Conservation (phyloP, 2,797 vertebrate genomes). For the Neosalanx taihuensis region DNA sequence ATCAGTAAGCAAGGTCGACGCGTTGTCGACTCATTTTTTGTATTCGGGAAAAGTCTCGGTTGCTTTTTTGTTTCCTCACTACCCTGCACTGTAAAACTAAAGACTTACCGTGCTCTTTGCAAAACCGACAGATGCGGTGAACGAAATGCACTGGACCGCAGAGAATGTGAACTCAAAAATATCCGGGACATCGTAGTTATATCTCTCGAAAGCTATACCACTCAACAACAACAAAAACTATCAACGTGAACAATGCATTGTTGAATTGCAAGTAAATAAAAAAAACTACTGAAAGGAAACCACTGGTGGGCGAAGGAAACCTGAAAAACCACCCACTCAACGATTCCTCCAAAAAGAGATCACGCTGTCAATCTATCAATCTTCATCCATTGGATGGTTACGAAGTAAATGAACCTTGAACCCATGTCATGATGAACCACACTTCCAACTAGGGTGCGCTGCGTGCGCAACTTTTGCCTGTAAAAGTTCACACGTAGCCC, state of each 20-base stretch:
- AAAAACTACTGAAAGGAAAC: no score
- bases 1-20: no score
- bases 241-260: neutral
- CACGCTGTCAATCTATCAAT: neutral
- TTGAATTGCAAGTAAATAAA: neutral
- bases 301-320: no score
- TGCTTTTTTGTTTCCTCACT: constrained; percentile 37
- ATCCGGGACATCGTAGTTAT: constrained; percentile 42
- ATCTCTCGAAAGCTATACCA: no score
- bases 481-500: neutral
- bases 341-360: no score
- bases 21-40: no score
- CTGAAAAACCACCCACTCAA: no score
- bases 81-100: constrained; percentile 16
- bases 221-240: neutral
- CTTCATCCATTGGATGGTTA: neutral
- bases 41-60: no score
- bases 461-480: neutral
- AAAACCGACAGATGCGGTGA: neutral
- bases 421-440: neutral
- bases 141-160: constrained; percentile 18
- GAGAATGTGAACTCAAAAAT: constrained; percentile 17
- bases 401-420: neutral
- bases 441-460: neutral
- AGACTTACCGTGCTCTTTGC: constrained; percentile 22